Percentiles rank a stretch among this genome's conserved stretches.
phyloP scores from a whole-genome alignment of 2,888 invertebrate species.

The Charanyca ferruginea region DNA sequence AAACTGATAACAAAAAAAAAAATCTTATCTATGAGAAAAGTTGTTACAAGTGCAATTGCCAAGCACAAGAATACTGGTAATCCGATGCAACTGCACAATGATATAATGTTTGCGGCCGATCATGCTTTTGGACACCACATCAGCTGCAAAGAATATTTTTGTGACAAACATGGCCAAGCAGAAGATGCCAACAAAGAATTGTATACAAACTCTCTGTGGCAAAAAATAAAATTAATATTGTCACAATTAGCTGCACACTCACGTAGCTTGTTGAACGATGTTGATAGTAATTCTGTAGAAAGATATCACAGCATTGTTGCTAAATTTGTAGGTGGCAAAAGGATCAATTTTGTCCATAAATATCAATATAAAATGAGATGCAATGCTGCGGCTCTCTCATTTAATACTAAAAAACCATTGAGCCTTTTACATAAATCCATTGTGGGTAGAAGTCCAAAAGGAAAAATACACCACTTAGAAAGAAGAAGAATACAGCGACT shows the following conservation, averaged over 20 bases:
- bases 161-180: background rate
- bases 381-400: background rate
- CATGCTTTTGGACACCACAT: slow-evolving; percentile 9
- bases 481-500: no score
- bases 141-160: slow-evolving; percentile 1
- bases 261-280: background rate
- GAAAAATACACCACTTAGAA: background rate
- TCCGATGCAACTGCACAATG: slow-evolving; percentile 1
- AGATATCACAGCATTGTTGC: slow-evolving; percentile 5
- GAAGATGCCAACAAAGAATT: slow-evolving; percentile 1
- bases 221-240: slow-evolving; percentile 3
- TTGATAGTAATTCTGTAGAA: background rate
- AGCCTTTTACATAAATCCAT: slow-evolving; percentile 3
- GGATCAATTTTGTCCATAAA: background rate
- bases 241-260: background rate
- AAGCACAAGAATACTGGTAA: background rate
- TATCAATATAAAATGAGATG: background rate
- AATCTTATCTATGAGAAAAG: slow-evolving; percentile 1
- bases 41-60: background rate
- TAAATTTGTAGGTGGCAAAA: slow-evolving; percentile 3
- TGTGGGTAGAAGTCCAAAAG: slow-evolving; percentile 4
- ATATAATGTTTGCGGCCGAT: slow-evolving; percentile 5
- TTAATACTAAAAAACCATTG: slow-evolving; percentile 2
- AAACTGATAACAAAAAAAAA: background rate
- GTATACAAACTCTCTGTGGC: slow-evolving; percentile 1